Percentiles rank a stretch among this genome's conserved stretches.
These are phyloP conservation scores for Nannospalax galili DNA, from an alignment of 2,113 vertebrate species.

Conservation along the genomic window DNA sequence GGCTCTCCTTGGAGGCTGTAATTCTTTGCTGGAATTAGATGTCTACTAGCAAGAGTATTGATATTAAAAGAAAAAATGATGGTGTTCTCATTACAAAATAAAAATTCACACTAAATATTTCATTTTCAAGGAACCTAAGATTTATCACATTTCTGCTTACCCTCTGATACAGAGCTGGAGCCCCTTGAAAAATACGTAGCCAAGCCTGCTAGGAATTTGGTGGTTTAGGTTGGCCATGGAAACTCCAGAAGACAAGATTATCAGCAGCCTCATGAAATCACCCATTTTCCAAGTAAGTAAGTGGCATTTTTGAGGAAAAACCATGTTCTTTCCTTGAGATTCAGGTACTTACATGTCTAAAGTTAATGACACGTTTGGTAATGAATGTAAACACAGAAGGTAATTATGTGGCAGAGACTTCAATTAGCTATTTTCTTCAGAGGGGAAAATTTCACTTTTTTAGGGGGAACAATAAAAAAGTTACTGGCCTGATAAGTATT, in stretches of 20 bases:
- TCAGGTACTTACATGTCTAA: conserved; percentile 25
- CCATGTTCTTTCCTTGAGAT: conserved; percentile 27
- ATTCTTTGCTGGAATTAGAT: background rate
- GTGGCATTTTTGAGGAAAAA: background rate
- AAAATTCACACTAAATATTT: background rate
- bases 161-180: background rate
- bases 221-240: background rate
- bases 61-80: background rate
- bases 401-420: background rate
- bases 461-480: background rate
- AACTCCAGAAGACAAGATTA: background rate
- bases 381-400: background rate
- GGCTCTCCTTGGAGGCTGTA: background rate
- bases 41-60: background rate
- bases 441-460: background rate
- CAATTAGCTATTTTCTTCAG: background rate
- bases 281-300: conserved; percentile 6
- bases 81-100: background rate
- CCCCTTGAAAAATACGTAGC: background rate
- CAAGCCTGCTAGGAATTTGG: background rate
- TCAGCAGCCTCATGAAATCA: background rate
- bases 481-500: background rate
- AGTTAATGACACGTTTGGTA: background rate
- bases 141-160: background rate
- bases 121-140: background rate